Base-by-base conservation (phyloP, 1,140 invertebrate species). In the Elymnias hypermnestra region DNA sequence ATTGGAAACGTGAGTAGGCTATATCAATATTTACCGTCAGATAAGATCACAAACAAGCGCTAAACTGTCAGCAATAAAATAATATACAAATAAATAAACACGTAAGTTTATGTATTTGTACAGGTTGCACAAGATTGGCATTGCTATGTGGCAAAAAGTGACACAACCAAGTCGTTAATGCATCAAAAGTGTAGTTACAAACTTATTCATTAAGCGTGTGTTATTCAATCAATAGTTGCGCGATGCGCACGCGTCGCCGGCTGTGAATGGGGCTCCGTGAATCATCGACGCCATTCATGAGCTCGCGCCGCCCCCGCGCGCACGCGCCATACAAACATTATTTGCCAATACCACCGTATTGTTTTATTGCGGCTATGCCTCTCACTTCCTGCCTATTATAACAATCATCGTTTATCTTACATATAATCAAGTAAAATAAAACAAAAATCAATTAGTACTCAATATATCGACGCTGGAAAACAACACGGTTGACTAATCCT, bases 231-330 rank as follows among this genome's bases (percentile, higher is more conserved):
- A 38, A 39, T 38, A 23, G 39, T 31, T 29, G 26, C 22, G 42
- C 55, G 65, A 67, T 73, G 67, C 58, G 61, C 63, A 55, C 46
- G 56, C 68, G 63, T 36, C 39, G 63, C 63, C 41, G 41, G 53
- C 57, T 69, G 61, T 81, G 73, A 81, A 78, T 83, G 74, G 68
- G 65, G 36, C 63, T 50, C 62, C 54, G 63, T 83, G 76, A 83
- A 70, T 83, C 79, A 79, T 64, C 54, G 59, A 49, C 49, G 43
- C 75, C 73, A 79, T 79, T 77, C 66, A 79, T 58, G 53, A 60
- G 46, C 58, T 74, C 55, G 53, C 60, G 48, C 57, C 78, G 68
- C 76, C 78, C 62, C 70, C 77, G 65, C 59, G 49, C 60, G 64
- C 76, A 72, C 72, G 73, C 70, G 72, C 67, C 58, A 56, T 60